Evolutionary conservation across 2,797 vertebrate species (phyloP), one percentile per base, ranked within the genome.

Genomic region (Artibeus lituratus): DNA sequence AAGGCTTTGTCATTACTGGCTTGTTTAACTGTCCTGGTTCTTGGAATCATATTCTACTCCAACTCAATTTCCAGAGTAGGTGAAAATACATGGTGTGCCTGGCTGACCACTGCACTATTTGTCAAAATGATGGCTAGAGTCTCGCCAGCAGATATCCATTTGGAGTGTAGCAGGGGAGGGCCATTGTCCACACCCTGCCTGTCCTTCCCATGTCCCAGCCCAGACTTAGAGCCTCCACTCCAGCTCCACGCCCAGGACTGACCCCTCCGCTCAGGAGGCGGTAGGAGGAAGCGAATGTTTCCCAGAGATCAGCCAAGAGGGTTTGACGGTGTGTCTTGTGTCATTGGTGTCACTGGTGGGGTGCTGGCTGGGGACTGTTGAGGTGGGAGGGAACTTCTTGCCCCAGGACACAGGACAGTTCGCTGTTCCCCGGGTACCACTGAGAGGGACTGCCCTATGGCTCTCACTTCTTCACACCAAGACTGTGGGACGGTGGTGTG

Each of bases 1-100:
- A 80, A 37, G 73, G 4, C 37, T n/a, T 94, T 93, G 57, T 92
- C 82, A 78, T 83, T 74, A 35, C 70, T 44, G 24, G 73, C 19
- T 59, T 42, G 15, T 82, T 74, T 94, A 55, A 62, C 70, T 65
- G 29, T 73, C 32, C 26, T 89, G 53, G 47, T 42, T 55, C 67
- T 90, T n/a, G 69, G 78, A 87, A 80, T 10, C 21, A 32, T 29
- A 8, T 32, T 74, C 57, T 55, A 11, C 18, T 76, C 59, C 39
- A 89, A 10, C 32, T 77, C 53, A 69, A 0, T 95, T 65, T 80
- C 78, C 35, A 51, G 69, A 80, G 44, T 22, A 53, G 44, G 7
- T 39, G 57, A 87, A 69, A 9, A 12, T 2, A 1, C 7, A 1
- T 0, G 22, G 18, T n/a, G 10, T 53, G 35, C 10, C 78, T 0